Conservation (phyloP, 2,888 invertebrate species). For the Teleiodes luculella region DNA sequence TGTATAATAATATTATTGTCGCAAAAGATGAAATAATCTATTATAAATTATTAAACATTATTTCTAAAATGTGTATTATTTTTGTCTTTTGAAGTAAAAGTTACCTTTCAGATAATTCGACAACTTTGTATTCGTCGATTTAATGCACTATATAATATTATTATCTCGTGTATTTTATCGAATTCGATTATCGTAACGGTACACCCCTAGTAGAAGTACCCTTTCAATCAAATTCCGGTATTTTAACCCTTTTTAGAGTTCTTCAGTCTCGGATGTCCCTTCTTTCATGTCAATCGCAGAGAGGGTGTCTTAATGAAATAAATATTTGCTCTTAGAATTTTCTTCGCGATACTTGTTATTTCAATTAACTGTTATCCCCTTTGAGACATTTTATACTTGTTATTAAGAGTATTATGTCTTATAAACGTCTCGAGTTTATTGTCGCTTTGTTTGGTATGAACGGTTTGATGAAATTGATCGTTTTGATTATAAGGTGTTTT, state of each 20-base stretch:
- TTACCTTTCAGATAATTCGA: no score
- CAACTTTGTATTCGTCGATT: no score
- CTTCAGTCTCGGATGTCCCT: conserved; percentile 55
- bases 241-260: conserved; percentile 53
- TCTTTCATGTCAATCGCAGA: conserved; percentile 66
- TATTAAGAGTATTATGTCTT: conserved; percentile 7
- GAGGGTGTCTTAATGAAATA: conserved; percentile 64
- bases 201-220: neutral
- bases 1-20: no score
- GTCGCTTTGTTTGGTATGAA: no score
- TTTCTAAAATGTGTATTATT: no score
- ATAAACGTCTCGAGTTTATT: conserved; percentile 4
- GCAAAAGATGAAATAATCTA: no score
- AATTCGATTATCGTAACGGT: neutral
- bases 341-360: conserved; percentile 47
- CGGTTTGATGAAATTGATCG: no score
- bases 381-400: conserved; percentile 25
- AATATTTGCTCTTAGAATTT: conserved; percentile 68
- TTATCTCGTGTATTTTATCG: neutral
- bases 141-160: no score
- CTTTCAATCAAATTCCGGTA: conserved; percentile 50
- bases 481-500: no score
- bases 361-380: conserved; percentile 40
- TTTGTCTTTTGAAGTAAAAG: no score
- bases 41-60: no score